phyloP scores from a whole-genome alignment of 2,888 invertebrate genomes.

The Epinotia demarniana region DNA sequence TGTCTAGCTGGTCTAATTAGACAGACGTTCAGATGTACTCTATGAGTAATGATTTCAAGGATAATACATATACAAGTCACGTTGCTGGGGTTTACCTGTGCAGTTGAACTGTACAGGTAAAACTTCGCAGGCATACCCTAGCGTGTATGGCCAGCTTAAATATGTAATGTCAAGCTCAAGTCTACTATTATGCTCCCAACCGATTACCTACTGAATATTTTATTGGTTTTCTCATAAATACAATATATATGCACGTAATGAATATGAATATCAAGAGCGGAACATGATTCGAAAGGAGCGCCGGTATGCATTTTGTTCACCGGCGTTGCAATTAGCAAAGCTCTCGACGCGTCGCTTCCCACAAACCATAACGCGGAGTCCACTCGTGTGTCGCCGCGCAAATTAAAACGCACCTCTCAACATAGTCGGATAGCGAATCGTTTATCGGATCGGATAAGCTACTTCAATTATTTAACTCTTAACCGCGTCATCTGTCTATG shows the following conservation, averaged over 20 bases:
- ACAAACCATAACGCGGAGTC: constrained; percentile 72
- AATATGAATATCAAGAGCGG: not conserved
- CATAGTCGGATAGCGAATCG: constrained; percentile 74
- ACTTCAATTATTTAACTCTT: constrained; percentile 9
- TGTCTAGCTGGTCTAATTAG: too few relatives aligned
- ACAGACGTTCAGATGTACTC: too few relatives aligned
- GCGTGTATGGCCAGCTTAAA: too few relatives aligned
- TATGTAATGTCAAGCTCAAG: too few relatives aligned
- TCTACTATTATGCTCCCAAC: too few relatives aligned
- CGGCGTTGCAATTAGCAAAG: constrained; percentile 81
- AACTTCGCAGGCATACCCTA: too few relatives aligned
- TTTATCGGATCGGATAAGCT: constrained; percentile 59
- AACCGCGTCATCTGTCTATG: not conserved
- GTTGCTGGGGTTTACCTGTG: too few relatives aligned
- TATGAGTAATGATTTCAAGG: too few relatives aligned
- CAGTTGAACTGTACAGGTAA: too few relatives aligned
- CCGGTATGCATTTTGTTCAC: constrained; percentile 60
- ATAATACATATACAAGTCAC: too few relatives aligned
- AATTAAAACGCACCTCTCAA: constrained; percentile 82
- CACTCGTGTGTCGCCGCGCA: constrained; percentile 82
- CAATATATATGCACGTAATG: not conserved
- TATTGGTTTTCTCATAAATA: not conserved
- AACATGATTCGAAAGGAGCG: not conserved
- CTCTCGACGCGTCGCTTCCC: constrained; percentile 74
- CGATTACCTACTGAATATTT: not conserved